phyloP scores from a whole-genome alignment of 2,888 invertebrate species.

The Leptura quadrifasciata region DNA sequence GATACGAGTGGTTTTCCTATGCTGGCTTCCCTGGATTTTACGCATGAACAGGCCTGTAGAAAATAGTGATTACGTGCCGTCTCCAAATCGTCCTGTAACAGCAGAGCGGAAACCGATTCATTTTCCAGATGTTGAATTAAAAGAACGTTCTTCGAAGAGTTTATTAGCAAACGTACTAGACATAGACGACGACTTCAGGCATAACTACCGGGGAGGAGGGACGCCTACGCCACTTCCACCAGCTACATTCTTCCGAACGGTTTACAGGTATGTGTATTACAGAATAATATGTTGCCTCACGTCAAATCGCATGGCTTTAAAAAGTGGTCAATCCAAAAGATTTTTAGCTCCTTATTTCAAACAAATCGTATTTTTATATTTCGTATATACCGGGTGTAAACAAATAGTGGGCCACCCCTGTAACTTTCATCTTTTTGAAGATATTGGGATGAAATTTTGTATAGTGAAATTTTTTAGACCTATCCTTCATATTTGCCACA shows the following conservation, averaged over 20 bases:
- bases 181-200: conserved; percentile 96
- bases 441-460: too few species aligned
- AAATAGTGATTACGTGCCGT: conserved; percentile 66
- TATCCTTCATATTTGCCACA: too few species aligned
- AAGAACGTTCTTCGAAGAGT: conserved; percentile 89
- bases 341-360: too few species aligned
- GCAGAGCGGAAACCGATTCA: conserved; percentile 72
- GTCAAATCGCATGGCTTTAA: too few species aligned
- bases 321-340: too few species aligned
- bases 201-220: conserved; percentile 83
- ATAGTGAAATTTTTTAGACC: too few species aligned
- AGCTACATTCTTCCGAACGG: conserved; percentile 82
- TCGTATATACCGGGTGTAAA: too few species aligned
- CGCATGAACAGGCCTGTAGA: conserved; percentile 88
- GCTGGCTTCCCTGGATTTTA: conserved; percentile 97
- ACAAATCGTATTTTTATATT: too few species aligned
- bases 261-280: conserved; percentile 79
- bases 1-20: conserved; percentile 94
- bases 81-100: conserved; percentile 79
- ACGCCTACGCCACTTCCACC: conserved; percentile 76
- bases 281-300: neutral
- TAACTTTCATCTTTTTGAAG: too few species aligned
- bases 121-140: conserved; percentile 73
- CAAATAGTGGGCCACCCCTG: too few species aligned
- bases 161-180: conserved; percentile 97